Evolutionary conservation across 2,797 vertebrate genomes (phyloP).

Genomic region (Argentina silus): DNA sequence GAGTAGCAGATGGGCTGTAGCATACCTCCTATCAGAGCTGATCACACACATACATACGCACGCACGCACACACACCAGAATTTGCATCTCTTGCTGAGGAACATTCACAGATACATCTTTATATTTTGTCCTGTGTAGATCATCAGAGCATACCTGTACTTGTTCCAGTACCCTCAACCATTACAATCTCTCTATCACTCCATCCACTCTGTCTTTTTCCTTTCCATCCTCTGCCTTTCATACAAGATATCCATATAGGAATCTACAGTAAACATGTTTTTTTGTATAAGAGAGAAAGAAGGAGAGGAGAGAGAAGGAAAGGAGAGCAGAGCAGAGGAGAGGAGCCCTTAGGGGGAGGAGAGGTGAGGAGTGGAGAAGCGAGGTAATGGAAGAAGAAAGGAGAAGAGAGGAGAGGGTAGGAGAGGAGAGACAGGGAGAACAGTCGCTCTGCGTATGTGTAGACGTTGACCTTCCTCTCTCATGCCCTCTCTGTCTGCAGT

Average conservation of each 20-base stretch:
- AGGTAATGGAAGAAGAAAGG: background rate
- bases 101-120: constrained; percentile 17
- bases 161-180: constrained; percentile 41
- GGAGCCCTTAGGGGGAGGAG: background rate
- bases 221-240: constrained; percentile 13
- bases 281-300: background rate
- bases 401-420: background rate
- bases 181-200: constrained; percentile 40
- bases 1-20: constrained; percentile 51
- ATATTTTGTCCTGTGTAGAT: constrained; percentile 51
- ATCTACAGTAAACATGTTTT: background rate
- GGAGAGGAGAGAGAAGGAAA: background rate
- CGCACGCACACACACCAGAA: background rate
- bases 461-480: constrained; percentile 31
- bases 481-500: constrained; percentile 22
- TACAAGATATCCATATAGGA: background rate
- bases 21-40: constrained; percentile 38
- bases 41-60: constrained; percentile 11
- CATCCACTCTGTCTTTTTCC: background rate
- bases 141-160: constrained; percentile 33
- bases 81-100: background rate
- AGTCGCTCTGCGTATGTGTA: constrained; percentile 8
- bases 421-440: background rate
- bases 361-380: background rate
- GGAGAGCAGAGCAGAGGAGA: background rate